Conservation (phyloP, 2,888 invertebrate genomes). For the Campaea margaritaria region DNA sequence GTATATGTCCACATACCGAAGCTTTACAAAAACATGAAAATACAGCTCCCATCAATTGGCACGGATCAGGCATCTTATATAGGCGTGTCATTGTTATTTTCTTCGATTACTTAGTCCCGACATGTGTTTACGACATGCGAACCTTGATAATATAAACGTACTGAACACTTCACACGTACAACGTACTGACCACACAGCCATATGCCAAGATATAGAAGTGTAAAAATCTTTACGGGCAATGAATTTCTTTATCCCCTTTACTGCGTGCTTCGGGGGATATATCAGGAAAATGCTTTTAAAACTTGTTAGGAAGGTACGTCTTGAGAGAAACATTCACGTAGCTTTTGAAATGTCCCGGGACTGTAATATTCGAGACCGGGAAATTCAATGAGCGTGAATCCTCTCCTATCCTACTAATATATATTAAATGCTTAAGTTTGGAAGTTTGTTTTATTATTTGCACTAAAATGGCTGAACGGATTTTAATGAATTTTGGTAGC, state of each 20-base stretch:
- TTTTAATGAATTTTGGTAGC: too few relatives aligned
- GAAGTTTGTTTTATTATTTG: too few relatives aligned
- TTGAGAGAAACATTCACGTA: background rate
- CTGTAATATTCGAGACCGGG: slow-evolving; percentile 9
- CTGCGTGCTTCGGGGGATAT: slow-evolving; percentile 30
- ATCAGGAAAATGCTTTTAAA: slow-evolving; percentile 11
- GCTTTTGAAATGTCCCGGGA: slow-evolving; percentile 12
- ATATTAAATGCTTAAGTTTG: background rate
- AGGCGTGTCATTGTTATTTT: too few relatives aligned
- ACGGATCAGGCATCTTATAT: too few relatives aligned
- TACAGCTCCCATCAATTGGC: too few relatives aligned
- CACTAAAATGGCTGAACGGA: too few relatives aligned
- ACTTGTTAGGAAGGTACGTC: too few relatives aligned
- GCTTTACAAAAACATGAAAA: too few relatives aligned
- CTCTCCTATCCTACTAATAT: too few relatives aligned
- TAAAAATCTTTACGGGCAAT: slow-evolving; percentile 37
- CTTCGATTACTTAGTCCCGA: too few relatives aligned
- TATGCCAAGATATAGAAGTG: slow-evolving; percentile 20
- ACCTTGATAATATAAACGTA: background rate
- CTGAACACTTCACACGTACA: background rate
- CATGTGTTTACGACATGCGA: too few relatives aligned
- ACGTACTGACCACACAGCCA: background rate
- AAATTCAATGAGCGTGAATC: slow-evolving; percentile 9
- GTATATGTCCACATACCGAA: too few relatives aligned
- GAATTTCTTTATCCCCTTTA: slow-evolving; percentile 34